Evolutionary conservation across 2,888 invertebrate genomes (phyloP).

Genomic region (Andrena bucephala): DNA sequence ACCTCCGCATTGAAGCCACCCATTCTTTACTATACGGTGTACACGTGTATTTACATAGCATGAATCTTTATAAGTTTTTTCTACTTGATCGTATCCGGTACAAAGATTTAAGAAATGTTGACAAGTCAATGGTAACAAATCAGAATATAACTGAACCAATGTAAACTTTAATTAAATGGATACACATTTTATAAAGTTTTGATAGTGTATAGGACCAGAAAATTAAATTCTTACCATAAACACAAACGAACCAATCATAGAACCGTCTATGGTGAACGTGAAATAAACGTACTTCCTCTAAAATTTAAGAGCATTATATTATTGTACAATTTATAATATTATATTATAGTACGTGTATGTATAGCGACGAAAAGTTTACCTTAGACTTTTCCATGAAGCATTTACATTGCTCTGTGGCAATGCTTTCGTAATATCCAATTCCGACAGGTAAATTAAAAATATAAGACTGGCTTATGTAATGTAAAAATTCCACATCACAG

Average conservation of each 20-base stretch:
- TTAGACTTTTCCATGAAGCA: constrained; percentile 84
- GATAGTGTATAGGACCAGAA: constrained; percentile 12
- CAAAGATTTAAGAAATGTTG: constrained; percentile 87
- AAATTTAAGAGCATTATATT: constrained; percentile 75
- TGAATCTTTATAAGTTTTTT: constrained; percentile 64
- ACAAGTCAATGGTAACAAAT: constrained; percentile 87
- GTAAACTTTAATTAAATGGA: constrained; percentile 29
- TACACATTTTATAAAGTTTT: background rate
- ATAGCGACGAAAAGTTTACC: constrained; percentile 78
- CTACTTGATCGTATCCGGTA: constrained; percentile 79
- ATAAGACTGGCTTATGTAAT: constrained; percentile 85
- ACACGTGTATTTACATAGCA: constrained; percentile 76
- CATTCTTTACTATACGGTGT: constrained; percentile 87
- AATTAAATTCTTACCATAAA: constrained; percentile 86
- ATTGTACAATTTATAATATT: background rate
- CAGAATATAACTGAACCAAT: constrained; percentile 86
- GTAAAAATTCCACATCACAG: constrained; percentile 85
- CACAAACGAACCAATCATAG: constrained; percentile 86
- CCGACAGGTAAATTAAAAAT: constrained; percentile 82
- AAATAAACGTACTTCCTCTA: constrained; percentile 87
- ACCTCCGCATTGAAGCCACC: constrained; percentile 91
- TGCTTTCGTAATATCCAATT: constrained; percentile 84
- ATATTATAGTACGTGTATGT: background rate
- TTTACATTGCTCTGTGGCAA: constrained; percentile 85
- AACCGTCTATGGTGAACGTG: constrained; percentile 85